These are phyloP conservation scores for Cheilosia variabilis DNA, from an alignment of 2,888 invertebrate species.

Conservation along the genomic window DNA sequence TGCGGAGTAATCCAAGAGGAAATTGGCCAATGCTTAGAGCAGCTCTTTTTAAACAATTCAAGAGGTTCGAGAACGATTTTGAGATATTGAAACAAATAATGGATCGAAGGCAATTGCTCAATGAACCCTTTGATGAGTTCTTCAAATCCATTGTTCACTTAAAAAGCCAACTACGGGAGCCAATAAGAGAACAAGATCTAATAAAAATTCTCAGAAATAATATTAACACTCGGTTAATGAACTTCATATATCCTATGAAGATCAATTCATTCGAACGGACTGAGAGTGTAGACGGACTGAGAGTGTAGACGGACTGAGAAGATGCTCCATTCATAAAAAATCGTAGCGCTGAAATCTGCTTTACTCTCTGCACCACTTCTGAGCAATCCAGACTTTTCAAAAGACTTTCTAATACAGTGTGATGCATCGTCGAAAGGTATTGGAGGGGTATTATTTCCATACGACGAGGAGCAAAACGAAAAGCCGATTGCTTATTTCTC, in stretches of 20 bases:
- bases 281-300: constrained; percentile 1
- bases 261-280: background rate
- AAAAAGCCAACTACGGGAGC: background rate
- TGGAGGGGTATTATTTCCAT: background rate
- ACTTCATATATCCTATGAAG: background rate
- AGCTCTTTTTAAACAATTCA: constrained; percentile 26
- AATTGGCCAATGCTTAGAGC: constrained; percentile 33
- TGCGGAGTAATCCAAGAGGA: constrained; percentile 1
- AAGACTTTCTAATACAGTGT: background rate
- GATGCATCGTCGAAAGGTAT: background rate
- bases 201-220: background rate
- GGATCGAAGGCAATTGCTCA: constrained; percentile 26
- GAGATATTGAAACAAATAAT: constrained; percentile 34
- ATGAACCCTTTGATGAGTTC: constrained; percentile 23
- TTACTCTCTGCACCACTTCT: background rate
- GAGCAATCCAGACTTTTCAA: background rate
- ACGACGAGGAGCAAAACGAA: background rate
- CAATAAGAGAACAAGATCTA: background rate
- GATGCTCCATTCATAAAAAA: background rate
- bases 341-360: background rate
- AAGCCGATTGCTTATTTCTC: background rate
- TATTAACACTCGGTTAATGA: background rate
- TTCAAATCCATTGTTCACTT: background rate
- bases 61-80: constrained; percentile 24
- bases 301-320: too few relatives aligned